Evolutionary conservation across 2,888 invertebrate species (phyloP), one percentile per base, ranked within the genome.

Genomic region (Hypselothyrea guttata): DNA sequence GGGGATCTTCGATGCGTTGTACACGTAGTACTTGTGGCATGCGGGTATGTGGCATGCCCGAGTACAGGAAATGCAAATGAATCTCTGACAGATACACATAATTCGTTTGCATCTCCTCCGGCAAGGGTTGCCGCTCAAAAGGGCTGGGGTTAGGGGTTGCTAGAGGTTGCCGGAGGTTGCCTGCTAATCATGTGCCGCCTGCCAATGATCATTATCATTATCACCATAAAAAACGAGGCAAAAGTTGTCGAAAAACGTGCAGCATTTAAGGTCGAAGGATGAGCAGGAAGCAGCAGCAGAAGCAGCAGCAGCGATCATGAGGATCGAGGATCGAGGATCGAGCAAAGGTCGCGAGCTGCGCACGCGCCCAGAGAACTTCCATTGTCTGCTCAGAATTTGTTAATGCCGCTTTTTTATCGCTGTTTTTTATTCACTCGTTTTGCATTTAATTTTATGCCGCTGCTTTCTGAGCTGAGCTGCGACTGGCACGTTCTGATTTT

Each of bases 1-100:
- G 11, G 13, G 34, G 53, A 70, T 44, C 57, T 35, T n/a, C 7
- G 27, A n/a, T n/a, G n/a, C n/a, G n/a, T n/a, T n/a, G n/a, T n/a
- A n/a, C n/a, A n/a, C n/a, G n/a, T n/a, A n/a, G n/a, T n/a, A n/a
- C n/a, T n/a, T n/a, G n/a, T n/a, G n/a, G 16, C 55, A 59, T 16
- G n/a, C 51, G 45, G 42, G 44, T 38, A 76, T 76, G 70, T 71
- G 82, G 78, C 22, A n/a, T 22, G 22, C 3, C 22, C 2, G 22
- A 4, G 73, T 45, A 18, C 61, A 72, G 81, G 75, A 86, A 81
- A 88, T 87, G 87, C 87, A 88, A 87, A 88, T 86, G 86, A 87
- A 79, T 75, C 70, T 64, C 70, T 64, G 74, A 78, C 75, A 71
- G 75, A 65, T 63, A 60, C 18, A 45, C n/a, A 65, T 49, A 64